Percentiles rank a stretch among this genome's conserved stretches.
phyloP scores from a whole-genome alignment of 2,113 vertebrate species.

The Grantiella picta region DNA sequence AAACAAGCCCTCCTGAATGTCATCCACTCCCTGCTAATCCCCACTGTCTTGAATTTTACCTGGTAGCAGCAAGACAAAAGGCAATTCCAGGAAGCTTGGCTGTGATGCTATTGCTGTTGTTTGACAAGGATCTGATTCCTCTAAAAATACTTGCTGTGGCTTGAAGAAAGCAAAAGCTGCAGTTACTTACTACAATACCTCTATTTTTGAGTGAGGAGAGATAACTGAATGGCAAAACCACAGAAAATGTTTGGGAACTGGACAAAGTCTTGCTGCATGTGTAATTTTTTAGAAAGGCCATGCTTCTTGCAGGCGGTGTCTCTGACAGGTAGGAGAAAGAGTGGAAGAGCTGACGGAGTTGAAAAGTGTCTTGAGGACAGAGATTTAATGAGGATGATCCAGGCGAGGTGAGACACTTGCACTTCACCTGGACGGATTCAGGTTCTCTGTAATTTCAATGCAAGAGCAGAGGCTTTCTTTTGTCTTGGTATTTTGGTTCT shows the following conservation, averaged over 20 bases:
- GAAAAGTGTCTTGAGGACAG: neutral
- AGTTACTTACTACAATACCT: neutral
- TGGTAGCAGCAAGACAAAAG: neutral
- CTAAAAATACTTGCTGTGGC: neutral
- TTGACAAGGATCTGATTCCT: neutral
- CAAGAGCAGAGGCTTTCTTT: neutral
- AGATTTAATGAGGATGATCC: neutral
- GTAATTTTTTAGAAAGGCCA: neutral
- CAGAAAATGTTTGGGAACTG: neutral
- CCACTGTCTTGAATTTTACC: neutral
- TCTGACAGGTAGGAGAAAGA: neutral
- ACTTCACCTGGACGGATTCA: neutral
- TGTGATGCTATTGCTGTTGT: neutral
- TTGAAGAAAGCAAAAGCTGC: neutral
- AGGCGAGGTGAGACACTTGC: neutral
- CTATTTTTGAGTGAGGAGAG: neutral
- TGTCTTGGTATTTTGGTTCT: neutral
- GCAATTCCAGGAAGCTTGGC: neutral
- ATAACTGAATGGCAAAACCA: neutral
- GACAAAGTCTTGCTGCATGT: neutral
- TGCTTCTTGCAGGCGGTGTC: neutral
- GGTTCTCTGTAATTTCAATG: neutral
- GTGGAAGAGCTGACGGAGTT: neutral
- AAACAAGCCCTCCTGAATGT: neutral
- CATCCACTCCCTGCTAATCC: neutral